These are phyloP conservation scores for Sarcophaga subvicina DNA, from an alignment of 2,888 invertebrate genomes.

Conservation along the genomic window DNA sequence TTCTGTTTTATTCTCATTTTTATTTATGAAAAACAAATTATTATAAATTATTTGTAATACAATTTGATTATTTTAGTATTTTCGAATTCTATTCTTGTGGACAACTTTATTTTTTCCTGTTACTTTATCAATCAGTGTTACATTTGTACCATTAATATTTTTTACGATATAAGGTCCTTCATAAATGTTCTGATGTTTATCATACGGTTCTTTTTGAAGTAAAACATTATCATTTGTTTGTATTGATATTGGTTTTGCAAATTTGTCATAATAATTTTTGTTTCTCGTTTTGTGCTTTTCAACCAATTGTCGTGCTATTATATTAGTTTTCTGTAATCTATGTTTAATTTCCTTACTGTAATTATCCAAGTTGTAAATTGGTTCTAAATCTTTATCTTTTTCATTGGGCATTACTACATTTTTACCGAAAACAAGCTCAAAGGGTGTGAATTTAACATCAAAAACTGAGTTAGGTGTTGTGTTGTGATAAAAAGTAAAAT, in stretches of 20 bases:
- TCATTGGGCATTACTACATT: constrained; percentile 1
- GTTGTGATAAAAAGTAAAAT: constrained; percentile 33
- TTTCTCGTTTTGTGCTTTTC: constrained; percentile 20
- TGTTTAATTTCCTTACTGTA: constrained; percentile 27
- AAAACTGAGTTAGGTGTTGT: constrained; percentile 31
- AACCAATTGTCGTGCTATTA: constrained; percentile 1
- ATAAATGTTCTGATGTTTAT: constrained; percentile 31
- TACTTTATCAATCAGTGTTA: constrained; percentile 1
- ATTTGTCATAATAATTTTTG: constrained; percentile 24
- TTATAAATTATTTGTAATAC: background rate
- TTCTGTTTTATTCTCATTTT: too few relatives aligned
- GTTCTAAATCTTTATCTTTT: background rate
- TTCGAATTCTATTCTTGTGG: constrained; percentile 45
- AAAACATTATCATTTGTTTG: constrained; percentile 25
- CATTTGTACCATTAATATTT: constrained; percentile 30
- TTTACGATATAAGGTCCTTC: constrained; percentile 44
- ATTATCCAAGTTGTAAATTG: constrained; percentile 33
- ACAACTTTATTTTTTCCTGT: constrained; percentile 23
- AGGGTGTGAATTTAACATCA: constrained; percentile 38
- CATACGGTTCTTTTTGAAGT: constrained; percentile 9
- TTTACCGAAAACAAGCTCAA: constrained; percentile 42
- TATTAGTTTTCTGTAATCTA: constrained; percentile 7
- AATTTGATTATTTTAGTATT: background rate
- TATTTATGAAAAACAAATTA: background rate
- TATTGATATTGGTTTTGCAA: constrained; percentile 22